A percentile compares a stretch with the other conserved stretches of the same genome.
phyloP scores from a whole-genome alignment of 2,888 invertebrate genomes.

The Crepidodera aurea region DNA sequence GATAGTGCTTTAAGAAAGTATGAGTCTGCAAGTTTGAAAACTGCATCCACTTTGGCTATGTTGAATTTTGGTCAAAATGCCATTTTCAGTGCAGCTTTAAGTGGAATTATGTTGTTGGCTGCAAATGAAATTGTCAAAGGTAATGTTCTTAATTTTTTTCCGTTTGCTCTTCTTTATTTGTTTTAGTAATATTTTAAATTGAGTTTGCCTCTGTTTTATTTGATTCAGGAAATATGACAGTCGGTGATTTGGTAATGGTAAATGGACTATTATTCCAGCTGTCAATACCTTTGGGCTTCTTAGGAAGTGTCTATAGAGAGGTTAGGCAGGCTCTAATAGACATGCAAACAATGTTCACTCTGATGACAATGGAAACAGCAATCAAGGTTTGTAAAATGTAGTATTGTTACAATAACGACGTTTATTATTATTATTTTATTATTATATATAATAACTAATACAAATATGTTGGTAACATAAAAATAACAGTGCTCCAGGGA shows the following conservation, averaged over 20 bases:
- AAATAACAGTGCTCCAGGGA: too few species aligned
- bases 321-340: slow-evolving; percentile 96
- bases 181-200: too few species aligned
- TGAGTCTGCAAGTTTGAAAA: slow-evolving; percentile 92
- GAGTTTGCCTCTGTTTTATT: too few species aligned
- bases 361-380: slow-evolving; percentile 85
- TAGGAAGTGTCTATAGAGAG: slow-evolving; percentile 98
- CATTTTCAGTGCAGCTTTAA: slow-evolving; percentile 93
- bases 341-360: slow-evolving; percentile 98
- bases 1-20: slow-evolving; percentile 85
- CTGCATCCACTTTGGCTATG: slow-evolving; percentile 89
- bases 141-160: too few species aligned
- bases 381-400: slow-evolving; percentile 69
- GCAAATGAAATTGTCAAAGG: slow-evolving; percentile 88
- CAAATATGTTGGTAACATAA: too few species aligned
- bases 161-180: too few species aligned
- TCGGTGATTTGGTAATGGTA: slow-evolving; percentile 98
- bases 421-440: too few species aligned
- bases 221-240: slow-evolving; percentile 88
- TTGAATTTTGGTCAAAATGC: slow-evolving; percentile 98
- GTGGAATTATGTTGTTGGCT: slow-evolving; percentile 93
- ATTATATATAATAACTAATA: too few species aligned
- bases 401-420: too few species aligned
- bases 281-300: slow-evolving; percentile 95
- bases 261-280: slow-evolving; percentile 97